phyloP scores from a whole-genome alignment of 2,888 invertebrate genomes.

The Odiellus spinosus region DNA sequence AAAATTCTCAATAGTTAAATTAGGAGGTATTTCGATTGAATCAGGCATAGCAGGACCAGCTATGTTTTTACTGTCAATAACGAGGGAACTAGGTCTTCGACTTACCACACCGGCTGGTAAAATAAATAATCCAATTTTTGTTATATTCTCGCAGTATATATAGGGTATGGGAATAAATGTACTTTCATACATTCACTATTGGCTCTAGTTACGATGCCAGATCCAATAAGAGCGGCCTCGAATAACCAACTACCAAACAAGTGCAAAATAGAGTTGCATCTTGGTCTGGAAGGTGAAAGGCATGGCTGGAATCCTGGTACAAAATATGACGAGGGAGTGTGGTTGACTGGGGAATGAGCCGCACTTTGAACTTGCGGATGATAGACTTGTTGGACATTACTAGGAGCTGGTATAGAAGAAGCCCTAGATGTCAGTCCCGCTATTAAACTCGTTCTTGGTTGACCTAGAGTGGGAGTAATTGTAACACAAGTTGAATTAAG shows the following conservation, averaged over 20 bases:
- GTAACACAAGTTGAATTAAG: too few species aligned
- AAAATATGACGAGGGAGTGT: constrained; percentile 35
- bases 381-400: constrained; percentile 1
- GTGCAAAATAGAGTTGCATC: constrained; percentile 87
- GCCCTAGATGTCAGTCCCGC: constrained; percentile 10
- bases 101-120: constrained; percentile 11
- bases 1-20: constrained; percentile 26
- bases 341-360: constrained; percentile 16
- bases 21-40: constrained; percentile 17
- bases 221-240: constrained; percentile 78
- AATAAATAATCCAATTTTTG: neutral
- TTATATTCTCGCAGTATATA: too few species aligned
- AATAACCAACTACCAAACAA: constrained; percentile 93
- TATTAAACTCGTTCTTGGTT: constrained; percentile 10
- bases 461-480: too few species aligned
- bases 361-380: constrained; percentile 11
- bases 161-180: too few species aligned
- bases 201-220: constrained; percentile 6
- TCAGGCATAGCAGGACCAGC: constrained; percentile 20
- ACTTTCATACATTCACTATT: neutral
- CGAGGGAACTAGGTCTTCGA: constrained; percentile 25
- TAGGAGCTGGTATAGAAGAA: constrained; percentile 1
- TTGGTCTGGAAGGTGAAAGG: constrained; percentile 44
- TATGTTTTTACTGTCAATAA: constrained; percentile 24
- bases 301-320: constrained; percentile 9